These are phyloP conservation scores for Turdus rufiventris DNA, from an alignment of 2,113 vertebrate species.

Conservation along the genomic window DNA sequence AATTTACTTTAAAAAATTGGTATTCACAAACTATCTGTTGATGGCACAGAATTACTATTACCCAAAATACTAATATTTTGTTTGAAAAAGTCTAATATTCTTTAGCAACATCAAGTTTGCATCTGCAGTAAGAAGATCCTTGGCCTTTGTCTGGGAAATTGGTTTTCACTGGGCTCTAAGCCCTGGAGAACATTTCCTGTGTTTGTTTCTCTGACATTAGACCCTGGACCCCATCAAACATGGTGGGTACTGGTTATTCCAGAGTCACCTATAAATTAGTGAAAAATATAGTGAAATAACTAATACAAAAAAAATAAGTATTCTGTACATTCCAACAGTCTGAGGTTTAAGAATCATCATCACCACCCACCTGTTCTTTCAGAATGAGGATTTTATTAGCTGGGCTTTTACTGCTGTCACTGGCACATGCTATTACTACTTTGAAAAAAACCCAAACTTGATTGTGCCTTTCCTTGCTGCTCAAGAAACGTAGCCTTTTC, in stretches of 20 bases:
- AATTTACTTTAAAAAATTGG: background rate
- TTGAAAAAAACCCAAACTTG: fast-evolving
- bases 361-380: background rate
- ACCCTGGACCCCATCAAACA: background rate
- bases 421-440: background rate
- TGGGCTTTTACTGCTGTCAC: background rate
- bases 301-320: too few relatives aligned
- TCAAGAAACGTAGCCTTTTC: background rate
- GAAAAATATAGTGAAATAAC: too few relatives aligned
- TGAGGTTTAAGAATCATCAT: background rate
- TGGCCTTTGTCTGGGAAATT: background rate
- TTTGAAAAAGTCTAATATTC: background rate
- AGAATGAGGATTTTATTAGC: background rate
- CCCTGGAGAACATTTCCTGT: background rate
- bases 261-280: background rate
- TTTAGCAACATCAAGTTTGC: background rate
- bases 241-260: background rate
- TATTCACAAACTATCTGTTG: background rate
- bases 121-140: background rate
- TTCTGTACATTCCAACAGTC: too few relatives aligned
- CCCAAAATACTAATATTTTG: background rate
- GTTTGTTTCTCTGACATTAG: background rate
- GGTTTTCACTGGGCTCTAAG: background rate
- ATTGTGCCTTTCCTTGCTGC: background rate
- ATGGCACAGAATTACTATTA: background rate